A percentile compares a stretch with the other conserved stretches of the same genome.
phyloP scores from a whole-genome alignment of 2,113 vertebrate genomes.

The Pachyramphus minor region DNA sequence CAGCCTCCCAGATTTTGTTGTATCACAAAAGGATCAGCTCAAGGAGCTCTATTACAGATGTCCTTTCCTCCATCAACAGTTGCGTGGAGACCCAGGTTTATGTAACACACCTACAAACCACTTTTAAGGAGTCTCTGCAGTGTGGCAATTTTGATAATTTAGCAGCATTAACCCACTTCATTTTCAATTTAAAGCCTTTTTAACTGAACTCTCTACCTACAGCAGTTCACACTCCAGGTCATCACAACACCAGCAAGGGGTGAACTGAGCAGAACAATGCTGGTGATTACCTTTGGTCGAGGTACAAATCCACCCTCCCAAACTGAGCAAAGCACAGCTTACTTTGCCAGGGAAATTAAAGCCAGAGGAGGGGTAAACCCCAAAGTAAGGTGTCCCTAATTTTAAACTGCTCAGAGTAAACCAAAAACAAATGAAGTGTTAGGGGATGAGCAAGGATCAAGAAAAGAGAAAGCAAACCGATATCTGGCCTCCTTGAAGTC shows the following conservation, averaged over 20 bases:
- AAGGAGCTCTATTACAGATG: not conserved
- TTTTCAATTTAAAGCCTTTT: not conserved
- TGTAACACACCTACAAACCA: not conserved
- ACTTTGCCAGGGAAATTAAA: not conserved
- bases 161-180: not conserved
- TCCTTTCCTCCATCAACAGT: not conserved
- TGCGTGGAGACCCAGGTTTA: not conserved
- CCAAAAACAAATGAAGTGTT: rapidly evolving
- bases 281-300: not conserved
- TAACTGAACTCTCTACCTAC: not conserved
- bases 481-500: not conserved
- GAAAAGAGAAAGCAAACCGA: not conserved
- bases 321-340: not conserved
- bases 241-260: not conserved
- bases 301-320: not conserved
- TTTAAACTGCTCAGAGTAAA: not conserved
- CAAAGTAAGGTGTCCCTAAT: not conserved
- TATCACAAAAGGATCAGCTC: not conserved
- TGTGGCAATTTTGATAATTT: not conserved
- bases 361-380: not conserved
- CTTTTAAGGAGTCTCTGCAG: not conserved
- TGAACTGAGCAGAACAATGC: not conserved
- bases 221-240: not conserved
- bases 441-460: not conserved
- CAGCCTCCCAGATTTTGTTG: not conserved